Percentiles rank a stretch among this genome's conserved stretches.
Conservation (phyloP, 2,888 invertebrate species). For the Tipula confusa region DNA sequence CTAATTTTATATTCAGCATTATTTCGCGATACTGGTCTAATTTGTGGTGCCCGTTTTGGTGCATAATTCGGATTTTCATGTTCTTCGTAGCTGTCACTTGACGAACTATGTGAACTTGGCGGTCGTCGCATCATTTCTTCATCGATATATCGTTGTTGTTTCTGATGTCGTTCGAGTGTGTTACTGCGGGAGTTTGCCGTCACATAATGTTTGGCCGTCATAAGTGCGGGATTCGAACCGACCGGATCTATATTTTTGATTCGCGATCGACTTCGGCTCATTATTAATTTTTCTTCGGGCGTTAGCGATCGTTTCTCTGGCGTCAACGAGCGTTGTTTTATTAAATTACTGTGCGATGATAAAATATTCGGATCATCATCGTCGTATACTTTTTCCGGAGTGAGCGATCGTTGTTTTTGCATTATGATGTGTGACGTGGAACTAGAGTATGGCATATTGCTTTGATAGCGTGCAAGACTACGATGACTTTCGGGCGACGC, state of each 20-base stretch:
- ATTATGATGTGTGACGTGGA: constrained; percentile 31
- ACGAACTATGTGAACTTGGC: constrained; percentile 47
- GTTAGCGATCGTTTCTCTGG: constrained; percentile 49
- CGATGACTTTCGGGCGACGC: not conserved
- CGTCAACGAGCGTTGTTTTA: constrained; percentile 48
- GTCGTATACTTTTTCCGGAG: constrained; percentile 43
- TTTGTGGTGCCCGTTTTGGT: constrained; percentile 41
- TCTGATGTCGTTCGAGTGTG: constrained; percentile 47
- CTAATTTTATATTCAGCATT: constrained; percentile 48
- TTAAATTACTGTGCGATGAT: constrained; percentile 43
- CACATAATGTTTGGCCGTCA: constrained; percentile 43
- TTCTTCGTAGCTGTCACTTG: constrained; percentile 50
- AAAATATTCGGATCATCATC: constrained; percentile 45
- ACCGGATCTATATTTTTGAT: constrained; percentile 29
- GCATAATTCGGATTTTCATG: constrained; percentile 38
- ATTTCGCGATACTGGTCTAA: constrained; percentile 42
- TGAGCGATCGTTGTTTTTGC: constrained; percentile 46
- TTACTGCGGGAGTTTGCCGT: constrained; percentile 48
- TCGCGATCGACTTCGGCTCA: constrained; percentile 35
- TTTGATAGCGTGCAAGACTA: constrained; percentile 25
- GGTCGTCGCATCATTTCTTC: constrained; percentile 39
- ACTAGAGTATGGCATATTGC: not conserved
- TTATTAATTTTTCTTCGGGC: constrained; percentile 44
- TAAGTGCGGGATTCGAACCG: constrained; percentile 30
- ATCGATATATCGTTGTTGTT: constrained; percentile 41